Evolutionary conservation across 2,888 invertebrate genomes (phyloP).

Genomic region (Cataglyphis albicans): DNA sequence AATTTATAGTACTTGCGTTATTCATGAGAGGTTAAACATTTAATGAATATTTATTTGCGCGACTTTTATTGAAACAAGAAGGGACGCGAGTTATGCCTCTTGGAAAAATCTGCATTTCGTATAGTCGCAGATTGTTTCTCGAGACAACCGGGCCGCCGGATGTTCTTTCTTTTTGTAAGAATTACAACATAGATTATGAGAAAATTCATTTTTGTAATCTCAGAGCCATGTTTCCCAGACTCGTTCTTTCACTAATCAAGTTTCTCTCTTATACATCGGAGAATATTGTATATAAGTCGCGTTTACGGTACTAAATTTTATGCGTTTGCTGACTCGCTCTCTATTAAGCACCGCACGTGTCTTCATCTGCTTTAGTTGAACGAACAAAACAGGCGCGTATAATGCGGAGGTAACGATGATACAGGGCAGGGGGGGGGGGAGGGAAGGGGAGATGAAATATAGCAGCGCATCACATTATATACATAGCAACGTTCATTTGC

Average conservation of each 20-base stretch:
- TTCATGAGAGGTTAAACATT: conserved; percentile 13
- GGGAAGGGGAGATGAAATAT: background rate
- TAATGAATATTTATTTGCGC: conserved; percentile 37
- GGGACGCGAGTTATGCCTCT: background rate
- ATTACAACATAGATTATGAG: background rate
- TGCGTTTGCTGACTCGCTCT: conserved; percentile 52
- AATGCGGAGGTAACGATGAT: conserved; percentile 37
- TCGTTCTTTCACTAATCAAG: conserved; percentile 18
- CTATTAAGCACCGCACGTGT: conserved; percentile 66
- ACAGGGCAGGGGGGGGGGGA: background rate
- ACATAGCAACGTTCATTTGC: conserved; percentile 6
- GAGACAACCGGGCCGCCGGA: background rate
- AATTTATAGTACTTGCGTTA: conserved; percentile 19
- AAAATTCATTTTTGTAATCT: conserved; percentile 31
- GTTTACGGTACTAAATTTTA: conserved; percentile 68
- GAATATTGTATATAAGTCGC: conserved; percentile 44
- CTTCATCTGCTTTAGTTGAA: conserved; percentile 50
- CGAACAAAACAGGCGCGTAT: conserved; percentile 39
- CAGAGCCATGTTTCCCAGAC: background rate
- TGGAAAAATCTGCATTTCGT: conserved; percentile 32
- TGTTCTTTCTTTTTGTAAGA: background rate
- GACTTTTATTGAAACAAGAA: background rate
- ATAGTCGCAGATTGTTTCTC: conserved; percentile 12
- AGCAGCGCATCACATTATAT: background rate
- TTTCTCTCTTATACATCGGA: conserved; percentile 45